Percentiles rank a stretch among this genome's conserved stretches.
Conservation (phyloP, 2,113 vertebrate genomes). For the Motacilla tschutschensis region DNA sequence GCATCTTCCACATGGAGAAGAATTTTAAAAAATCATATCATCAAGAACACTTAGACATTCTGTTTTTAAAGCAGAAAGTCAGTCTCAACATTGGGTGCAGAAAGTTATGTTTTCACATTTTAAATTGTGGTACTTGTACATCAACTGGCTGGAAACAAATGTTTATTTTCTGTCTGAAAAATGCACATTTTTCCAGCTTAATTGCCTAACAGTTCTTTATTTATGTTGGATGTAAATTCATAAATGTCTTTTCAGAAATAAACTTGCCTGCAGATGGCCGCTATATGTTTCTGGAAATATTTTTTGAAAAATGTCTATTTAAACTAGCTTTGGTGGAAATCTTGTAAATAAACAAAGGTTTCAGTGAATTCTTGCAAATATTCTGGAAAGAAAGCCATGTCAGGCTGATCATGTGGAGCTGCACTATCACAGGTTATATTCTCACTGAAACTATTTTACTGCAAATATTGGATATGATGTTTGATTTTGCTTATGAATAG, state of each 20-base stretch:
- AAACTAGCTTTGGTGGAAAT: conserved; percentile 24
- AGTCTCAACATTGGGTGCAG: background rate
- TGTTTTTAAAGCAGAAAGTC: conserved; percentile 19
- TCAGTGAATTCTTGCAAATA: conserved; percentile 16
- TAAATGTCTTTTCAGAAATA: conserved; percentile 36
- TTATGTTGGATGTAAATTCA: conserved; percentile 45
- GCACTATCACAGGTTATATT: background rate
- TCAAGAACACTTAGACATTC: background rate
- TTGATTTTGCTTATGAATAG: conserved; percentile 10
- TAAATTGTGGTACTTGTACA: conserved; percentile 16
- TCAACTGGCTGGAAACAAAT: conserved; percentile 35
- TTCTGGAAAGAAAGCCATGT: background rate
- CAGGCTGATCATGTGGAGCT: background rate
- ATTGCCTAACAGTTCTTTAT: conserved; percentile 38
- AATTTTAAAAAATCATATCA: background rate
- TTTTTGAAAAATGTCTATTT: conserved; percentile 12
- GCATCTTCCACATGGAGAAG: background rate
- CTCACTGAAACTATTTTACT: background rate
- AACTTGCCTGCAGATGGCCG: conserved; percentile 17
- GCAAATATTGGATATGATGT: background rate
- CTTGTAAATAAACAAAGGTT: conserved; percentile 38
- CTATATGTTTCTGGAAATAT: conserved; percentile 33
- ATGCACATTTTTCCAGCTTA: conserved; percentile 3
- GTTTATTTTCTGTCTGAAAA: conserved; percentile 64
- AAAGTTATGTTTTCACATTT: conserved; percentile 15